phyloP scores from a whole-genome alignment of 2,113 vertebrate genomes.

The Lucifuga dentata region DNA sequence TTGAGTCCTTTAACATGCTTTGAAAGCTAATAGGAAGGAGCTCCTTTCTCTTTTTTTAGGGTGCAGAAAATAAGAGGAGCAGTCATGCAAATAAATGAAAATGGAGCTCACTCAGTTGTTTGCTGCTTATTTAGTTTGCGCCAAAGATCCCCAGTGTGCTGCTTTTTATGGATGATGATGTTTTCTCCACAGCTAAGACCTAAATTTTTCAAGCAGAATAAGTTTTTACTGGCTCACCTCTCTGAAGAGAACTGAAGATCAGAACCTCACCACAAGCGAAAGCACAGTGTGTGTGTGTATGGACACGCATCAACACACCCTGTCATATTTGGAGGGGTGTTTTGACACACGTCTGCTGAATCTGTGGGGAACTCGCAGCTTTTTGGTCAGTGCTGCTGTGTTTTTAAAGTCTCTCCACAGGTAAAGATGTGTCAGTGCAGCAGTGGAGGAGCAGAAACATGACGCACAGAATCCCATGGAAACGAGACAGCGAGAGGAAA shows the following conservation, averaged over 20 bases:
- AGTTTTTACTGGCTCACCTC: conserved; percentile 9
- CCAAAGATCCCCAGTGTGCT: conserved; percentile 16
- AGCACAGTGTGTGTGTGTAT: conserved; percentile 6
- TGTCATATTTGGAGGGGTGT: conserved; percentile 28
- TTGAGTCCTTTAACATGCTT: neutral
- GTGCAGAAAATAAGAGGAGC: neutral
- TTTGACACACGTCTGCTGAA: conserved; percentile 30
- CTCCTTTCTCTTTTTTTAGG: too few species aligned
- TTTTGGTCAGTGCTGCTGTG: conserved; percentile 24
- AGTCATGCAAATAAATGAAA: conserved; percentile 12
- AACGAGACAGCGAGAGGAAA: conserved; percentile 4
- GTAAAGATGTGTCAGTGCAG: conserved; percentile 45
- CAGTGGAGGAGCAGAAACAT: conserved; percentile 10
- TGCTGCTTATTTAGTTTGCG: conserved; percentile 25
- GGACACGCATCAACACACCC: conserved; percentile 16
- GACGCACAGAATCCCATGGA: conserved; percentile 7
- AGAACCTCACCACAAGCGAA: conserved; percentile 6
- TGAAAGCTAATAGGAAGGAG: neutral
- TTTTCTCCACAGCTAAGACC: conserved; percentile 10
- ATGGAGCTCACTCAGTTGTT: conserved; percentile 7
- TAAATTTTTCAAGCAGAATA: conserved; percentile 32
- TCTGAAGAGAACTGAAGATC: neutral
- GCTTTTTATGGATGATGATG: conserved; percentile 36
- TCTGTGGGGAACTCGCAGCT: conserved; percentile 14
- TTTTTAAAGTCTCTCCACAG: conserved; percentile 40